Evolutionary conservation across 2,113 vertebrate species (phyloP), one percentile per base, ranked within the genome.

Genomic region (Thryonomys swinderianus): DNA sequence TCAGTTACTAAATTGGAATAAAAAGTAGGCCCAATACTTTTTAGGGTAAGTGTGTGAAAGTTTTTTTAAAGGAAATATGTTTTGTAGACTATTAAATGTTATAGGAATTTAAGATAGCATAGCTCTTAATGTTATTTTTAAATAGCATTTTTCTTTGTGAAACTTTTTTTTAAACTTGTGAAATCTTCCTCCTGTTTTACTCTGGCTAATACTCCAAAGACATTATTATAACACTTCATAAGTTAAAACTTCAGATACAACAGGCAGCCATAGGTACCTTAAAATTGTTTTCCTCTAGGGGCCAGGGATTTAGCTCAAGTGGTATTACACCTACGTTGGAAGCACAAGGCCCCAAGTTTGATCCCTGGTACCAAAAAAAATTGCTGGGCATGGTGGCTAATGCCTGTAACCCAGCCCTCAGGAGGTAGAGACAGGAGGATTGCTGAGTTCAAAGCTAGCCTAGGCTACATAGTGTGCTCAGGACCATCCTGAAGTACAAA

Each of bases 181-280:
- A 81, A 51, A 74, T 14, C 6, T 74, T 94, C 21, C 18, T 92
- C n/a, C 51, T 45, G 32, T 85, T 96, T 91, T 81, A 71, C 20
- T 93, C 67, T 74, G 12, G 17, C 16, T 66, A 37, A 80, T 76
- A 55, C 37, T 57, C 21, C 59, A 88, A 85, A 69, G 10, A 66
- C 10, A 40, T 48, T 90, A n/a, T 64, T 87, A 21, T 51, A 84
- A 64, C 5, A 62, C 7, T 83, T 81, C 16, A 57, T 71, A 59
- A 66, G n/a, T 90, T 48, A 81, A 42, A 96, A 40, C 4, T 83
- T 86, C 55, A 93, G 34, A 66, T 40, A 74, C 11, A 53, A 30
- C 9, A 53, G 12, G 40, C 20, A 82, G 66, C 30, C 59, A 9
- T n/a, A 40, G 40, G 8, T 69, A 17, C 57, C 18, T 71, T 91